Base-by-base conservation (phyloP, 1,140 invertebrate genomes). In the Sycophaga agraensis region DNA sequence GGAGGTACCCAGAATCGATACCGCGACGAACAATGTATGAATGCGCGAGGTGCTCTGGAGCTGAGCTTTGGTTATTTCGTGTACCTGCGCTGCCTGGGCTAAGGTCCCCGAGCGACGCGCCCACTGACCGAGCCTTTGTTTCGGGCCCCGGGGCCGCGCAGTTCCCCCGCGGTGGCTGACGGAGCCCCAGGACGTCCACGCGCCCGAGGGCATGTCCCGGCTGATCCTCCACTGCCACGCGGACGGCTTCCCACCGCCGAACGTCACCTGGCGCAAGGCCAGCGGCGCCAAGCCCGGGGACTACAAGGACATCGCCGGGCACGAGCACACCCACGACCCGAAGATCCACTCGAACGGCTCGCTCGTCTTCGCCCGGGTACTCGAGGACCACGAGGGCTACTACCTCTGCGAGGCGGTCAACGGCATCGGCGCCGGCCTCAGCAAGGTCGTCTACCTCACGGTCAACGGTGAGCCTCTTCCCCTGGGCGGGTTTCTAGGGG, bases 341-440 rank as follows among this genome's bases (percentile, higher is more conserved):
- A 85, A 88, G 65, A 86, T 92, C 59, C 87, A 91, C 71, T 84
- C 88, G 58, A 93, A 93, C 73, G 92, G 92, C 2, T 91, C 91
- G 1, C 82, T 93, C 17, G 85, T 88, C 45, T 93, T 94, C 70
- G 87, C 87, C 59, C 85, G 91, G 68, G 88, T 93, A 37, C 88
- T 86, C 64, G 93, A 93, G 74, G 88, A 90, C 62, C 91, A 90
- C 72, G 91, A 93, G 74, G 93, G 94, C 2, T 90, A 92, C 72
- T 97, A 96, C 73, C 81, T 97, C 9, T 97, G 95, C 80, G 93
- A 96, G 70, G 92, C 93, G 0, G 88, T 91, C 67, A 97, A 97
- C 73, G 90, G 89, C 49, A 92, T 97, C 64, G 93, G 93, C 3
- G 87, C 90, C 21, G 91, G 91, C 2, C 85, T 94, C 14, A 93